Conservation (phyloP, 2,113 vertebrate species). For the Falco punctatus region DNA sequence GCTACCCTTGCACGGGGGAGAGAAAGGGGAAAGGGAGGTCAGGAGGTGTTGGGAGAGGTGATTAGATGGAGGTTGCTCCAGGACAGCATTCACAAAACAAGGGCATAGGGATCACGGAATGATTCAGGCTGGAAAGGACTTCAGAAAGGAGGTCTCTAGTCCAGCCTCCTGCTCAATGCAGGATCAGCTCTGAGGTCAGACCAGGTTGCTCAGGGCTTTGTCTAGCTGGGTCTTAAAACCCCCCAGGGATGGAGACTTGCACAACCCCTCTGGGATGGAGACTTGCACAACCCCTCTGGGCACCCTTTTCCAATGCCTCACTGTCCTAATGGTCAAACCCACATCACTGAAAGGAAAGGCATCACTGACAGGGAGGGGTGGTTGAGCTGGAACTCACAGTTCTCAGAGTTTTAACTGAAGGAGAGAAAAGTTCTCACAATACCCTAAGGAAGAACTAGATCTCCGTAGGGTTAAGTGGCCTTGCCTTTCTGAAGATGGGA, state of each 20-base stretch:
- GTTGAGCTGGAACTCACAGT: neutral
- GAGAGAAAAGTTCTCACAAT: neutral
- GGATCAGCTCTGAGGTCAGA: neutral
- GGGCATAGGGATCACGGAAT: accelerated
- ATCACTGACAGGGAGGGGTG: neutral
- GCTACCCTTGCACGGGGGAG: no score
- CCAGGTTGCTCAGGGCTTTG: neutral
- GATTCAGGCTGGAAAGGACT: neutral
- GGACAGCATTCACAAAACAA: neutral
- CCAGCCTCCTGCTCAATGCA: neutral
- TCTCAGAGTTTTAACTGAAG: neutral
- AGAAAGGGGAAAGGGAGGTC: neutral
- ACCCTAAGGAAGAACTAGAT: neutral
- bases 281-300: neutral
- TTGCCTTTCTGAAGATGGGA: neutral
- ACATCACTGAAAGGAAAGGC: neutral
- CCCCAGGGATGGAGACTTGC: neutral
- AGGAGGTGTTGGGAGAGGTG: neutral
- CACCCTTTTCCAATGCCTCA: neutral
- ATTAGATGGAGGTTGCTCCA: neutral
- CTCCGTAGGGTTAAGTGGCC: neutral
- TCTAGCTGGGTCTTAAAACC: neutral
- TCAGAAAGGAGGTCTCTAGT: neutral
- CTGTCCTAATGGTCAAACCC: neutral
- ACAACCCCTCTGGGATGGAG: neutral